Conservation (phyloP, 53 echinoderm and acorn worm genomes). For the Hippasteria phrygiana region DNA sequence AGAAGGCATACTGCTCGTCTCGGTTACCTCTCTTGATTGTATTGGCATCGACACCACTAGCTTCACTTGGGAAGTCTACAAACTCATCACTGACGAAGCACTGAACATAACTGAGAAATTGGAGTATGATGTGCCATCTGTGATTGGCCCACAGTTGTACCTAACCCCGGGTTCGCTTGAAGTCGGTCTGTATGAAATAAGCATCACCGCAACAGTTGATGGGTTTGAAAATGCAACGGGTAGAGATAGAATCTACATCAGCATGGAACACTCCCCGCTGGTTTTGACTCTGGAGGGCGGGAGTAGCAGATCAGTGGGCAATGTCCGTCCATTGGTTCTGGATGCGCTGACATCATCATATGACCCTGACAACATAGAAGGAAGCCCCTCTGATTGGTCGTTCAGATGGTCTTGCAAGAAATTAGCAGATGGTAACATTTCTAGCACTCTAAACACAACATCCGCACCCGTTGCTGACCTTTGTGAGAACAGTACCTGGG, state of each 20-base stretch:
- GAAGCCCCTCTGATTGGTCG: conserved; percentile 38
- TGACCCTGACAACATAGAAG: conserved; percentile 68
- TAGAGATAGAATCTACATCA: conserved; percentile 52
- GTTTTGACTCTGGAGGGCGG: conserved; percentile 68
- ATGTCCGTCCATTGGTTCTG: conserved; percentile 16
- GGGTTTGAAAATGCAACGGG: conserved; percentile 19
- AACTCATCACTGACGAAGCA: background rate
- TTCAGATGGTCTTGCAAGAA: conserved; percentile 70
- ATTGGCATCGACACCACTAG: conserved; percentile 48
- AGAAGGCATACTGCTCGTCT: conserved; percentile 54
- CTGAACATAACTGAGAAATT: background rate
- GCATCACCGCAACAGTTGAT: conserved; percentile 58
- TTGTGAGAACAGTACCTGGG: conserved; percentile 33
- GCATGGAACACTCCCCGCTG: conserved; percentile 61
- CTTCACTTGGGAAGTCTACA: conserved; percentile 25
- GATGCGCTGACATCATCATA: conserved; percentile 46
- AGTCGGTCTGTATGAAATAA: conserved; percentile 62
- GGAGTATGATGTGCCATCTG: background rate
- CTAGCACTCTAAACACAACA: background rate
- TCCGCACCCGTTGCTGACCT: background rate
- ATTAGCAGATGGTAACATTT: background rate
- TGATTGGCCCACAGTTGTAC: conserved; percentile 23
- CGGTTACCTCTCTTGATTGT: conserved; percentile 48
- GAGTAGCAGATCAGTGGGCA: conserved; percentile 67
- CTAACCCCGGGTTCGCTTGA: conserved; percentile 60